These are phyloP conservation scores for Pristionchus japonicus DNA, from an alignment of 2,888 invertebrate genomes.

Conservation along the genomic window DNA sequence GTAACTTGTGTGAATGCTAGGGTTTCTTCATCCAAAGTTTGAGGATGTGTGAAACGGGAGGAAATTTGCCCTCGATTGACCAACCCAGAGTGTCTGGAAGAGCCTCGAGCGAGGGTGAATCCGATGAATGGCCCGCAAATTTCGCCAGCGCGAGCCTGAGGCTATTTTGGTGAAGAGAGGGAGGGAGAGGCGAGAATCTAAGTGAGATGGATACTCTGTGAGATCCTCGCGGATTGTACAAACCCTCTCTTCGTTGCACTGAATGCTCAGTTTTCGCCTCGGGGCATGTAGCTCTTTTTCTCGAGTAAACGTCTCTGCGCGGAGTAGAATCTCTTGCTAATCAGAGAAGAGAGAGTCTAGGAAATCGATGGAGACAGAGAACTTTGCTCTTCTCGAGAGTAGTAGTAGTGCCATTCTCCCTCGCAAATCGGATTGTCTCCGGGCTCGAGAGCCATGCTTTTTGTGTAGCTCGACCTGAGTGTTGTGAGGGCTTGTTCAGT, in stretches of 20 bases:
- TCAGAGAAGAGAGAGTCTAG: no score
- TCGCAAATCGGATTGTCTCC: no score
- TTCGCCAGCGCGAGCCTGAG: background rate
- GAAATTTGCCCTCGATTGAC: background rate
- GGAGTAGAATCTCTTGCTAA: no score
- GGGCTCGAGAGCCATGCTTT: no score
- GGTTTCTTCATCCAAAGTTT: no score
- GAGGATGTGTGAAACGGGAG: no score
- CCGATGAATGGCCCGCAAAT: slow-evolving; percentile 9
- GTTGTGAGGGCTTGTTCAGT: no score
- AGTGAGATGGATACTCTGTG: slow-evolving; percentile 29
- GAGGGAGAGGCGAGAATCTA: background rate
- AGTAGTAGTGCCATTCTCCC: no score
- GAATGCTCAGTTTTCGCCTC: background rate
- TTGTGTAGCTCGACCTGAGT: no score
- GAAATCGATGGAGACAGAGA: no score
- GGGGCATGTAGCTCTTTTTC: background rate
- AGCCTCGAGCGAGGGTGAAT: background rate
- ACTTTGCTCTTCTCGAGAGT: no score
- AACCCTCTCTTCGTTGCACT: background rate
- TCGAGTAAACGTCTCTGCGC: background rate
- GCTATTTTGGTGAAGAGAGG: background rate
- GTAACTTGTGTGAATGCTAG: no score
- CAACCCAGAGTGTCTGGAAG: background rate
- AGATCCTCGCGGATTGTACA: background rate